Percentiles rank a stretch among this genome's conserved stretches.
phyloP scores from a whole-genome alignment of 2,797 vertebrate genomes.

The Bradypus variegatus region DNA sequence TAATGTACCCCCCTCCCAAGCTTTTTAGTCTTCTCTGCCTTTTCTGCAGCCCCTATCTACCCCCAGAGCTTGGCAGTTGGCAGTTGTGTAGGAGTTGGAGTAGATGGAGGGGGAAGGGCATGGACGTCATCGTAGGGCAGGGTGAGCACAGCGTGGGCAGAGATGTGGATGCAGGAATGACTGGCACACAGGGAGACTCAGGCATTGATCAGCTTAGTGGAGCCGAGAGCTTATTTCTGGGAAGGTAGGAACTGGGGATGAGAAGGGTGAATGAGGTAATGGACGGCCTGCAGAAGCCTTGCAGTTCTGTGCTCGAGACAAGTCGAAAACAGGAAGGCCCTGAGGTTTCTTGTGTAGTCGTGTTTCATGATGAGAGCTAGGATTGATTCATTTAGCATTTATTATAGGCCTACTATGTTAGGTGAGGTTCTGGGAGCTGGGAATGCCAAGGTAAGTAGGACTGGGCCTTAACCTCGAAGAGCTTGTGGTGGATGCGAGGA shows the following conservation, averaged over 20 bases:
- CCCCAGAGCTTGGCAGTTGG: not conserved
- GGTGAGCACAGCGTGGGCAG: constrained; percentile 51
- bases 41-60: not conserved
- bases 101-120: constrained; percentile 47
- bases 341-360: not conserved
- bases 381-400: not conserved
- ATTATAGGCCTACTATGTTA: not conserved
- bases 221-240: not conserved
- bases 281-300: not conserved
- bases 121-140: constrained; percentile 44
- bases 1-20: not conserved
- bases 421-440: constrained; percentile 1
- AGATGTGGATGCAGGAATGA: constrained; percentile 9
- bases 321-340: not conserved
- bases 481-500: not conserved
- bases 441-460: not conserved
- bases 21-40: not conserved
- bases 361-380: not conserved
- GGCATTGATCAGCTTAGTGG: not conserved
- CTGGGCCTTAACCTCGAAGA: constrained; percentile 36
- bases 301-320: not conserved
- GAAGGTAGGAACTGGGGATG: not conserved
- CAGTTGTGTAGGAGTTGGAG: constrained; percentile 48
- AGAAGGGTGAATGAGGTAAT: not conserved
- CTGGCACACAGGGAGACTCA: not conserved